Base-by-base conservation (phyloP, 2,888 invertebrate species). In the Pollenia labialis region DNA sequence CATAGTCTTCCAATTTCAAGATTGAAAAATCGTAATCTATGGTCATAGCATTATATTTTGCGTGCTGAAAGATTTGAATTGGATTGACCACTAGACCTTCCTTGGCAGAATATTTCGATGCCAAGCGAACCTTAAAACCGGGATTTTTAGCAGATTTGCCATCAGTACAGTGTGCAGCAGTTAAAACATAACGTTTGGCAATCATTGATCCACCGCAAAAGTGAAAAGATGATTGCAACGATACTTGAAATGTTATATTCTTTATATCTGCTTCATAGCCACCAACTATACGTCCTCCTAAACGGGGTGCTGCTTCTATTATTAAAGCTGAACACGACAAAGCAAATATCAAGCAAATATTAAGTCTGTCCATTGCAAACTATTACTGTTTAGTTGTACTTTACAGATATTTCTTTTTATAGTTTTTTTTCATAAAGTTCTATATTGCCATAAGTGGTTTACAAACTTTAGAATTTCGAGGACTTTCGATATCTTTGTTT, bases 121-220 rank as follows among this genome's bases (percentile, higher is more conserved):
- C 94, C 7, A 93, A 92, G 32, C 94, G 91, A 1, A 94, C 91
- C 16, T 87, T 88, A 7, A 90, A 76, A 14, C 8, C 50, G 6
- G 82, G 79, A 18, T 74, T 74, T 10, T 40, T 23, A 23, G 62
- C 42, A 1, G 74, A 69, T 48, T 58, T 56, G 1, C 89, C 90
- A 14, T 89, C 88, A 1, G 91, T 91, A 81, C 94, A 94, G 80
- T 94, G 93, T 79, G 94, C 94, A 0, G 94, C 94, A 1, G 94
- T 94, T 7, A 94, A 85, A 3, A 94, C 92, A 74, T 90, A 91
- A 6, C 89, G 90, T 50, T 88, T 87, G 7, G 90, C 91, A 50
- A 94, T 91, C 71, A 94, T 91, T 0, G 93, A 92, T 6, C 93
- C 94, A 16, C 94, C 94, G 76, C 94, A 94, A 75, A 91, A 91